These are phyloP conservation scores for Catostylus mosaicus DNA, from an alignment of 30 jellyfish, hydroid and myxozoan genomes.

Conservation along the genomic window DNA sequence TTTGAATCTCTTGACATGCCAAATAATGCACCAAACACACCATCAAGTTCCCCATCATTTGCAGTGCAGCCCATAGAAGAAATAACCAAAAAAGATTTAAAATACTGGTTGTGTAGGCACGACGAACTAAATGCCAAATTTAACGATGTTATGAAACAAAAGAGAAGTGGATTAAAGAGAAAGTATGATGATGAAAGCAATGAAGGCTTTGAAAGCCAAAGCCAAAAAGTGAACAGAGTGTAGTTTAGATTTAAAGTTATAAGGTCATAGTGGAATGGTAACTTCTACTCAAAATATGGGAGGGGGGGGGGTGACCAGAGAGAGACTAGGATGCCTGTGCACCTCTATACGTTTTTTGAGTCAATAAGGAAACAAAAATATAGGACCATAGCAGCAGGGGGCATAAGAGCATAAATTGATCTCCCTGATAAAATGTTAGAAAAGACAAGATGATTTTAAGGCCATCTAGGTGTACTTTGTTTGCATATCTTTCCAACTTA, in stretches of 20 bases:
- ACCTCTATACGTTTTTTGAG: too few relatives aligned
- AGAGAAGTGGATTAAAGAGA: not conserved
- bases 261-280: not conserved
- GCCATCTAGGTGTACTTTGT: too few relatives aligned
- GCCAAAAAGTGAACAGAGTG: not conserved
- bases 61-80: conserved; percentile 5
- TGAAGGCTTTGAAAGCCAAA: not conserved
- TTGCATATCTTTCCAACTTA: too few relatives aligned
- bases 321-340: too few relatives aligned
- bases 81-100: not conserved
- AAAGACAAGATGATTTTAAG: too few relatives aligned
- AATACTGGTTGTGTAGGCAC: conserved; percentile 18
- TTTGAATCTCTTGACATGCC: not conserved
- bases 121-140: conserved; percentile 5
- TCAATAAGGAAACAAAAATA: too few relatives aligned
- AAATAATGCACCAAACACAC: not conserved
- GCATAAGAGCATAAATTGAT: too few relatives aligned
- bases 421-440: too few relatives aligned
- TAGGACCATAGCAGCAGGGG: too few relatives aligned
- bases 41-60: not conserved
- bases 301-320: too few relatives aligned
- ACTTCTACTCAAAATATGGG: too few relatives aligned
- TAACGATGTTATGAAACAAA: not conserved
- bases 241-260: not conserved
- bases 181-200: conserved; percentile 2